Base-by-base conservation (phyloP, 2,797 vertebrate species). In the Pempheris klunzingeri region DNA sequence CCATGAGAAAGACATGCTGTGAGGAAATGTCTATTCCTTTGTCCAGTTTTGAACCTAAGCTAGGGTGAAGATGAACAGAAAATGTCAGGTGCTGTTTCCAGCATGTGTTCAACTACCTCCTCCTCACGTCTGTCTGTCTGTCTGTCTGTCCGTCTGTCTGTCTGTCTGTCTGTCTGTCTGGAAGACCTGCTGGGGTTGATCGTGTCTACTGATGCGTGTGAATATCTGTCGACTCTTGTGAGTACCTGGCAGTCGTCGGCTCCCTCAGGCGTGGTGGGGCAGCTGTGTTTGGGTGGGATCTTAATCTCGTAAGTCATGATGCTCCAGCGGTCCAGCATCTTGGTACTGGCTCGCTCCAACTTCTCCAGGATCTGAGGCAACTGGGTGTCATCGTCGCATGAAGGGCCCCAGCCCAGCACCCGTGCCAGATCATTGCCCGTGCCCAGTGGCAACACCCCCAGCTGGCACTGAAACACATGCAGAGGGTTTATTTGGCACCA, bases 321-420 rank as follows among this genome's bases (percentile, higher is more conserved):
- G 93, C 98, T 99, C 98, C 98, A 99, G 89, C 98, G 97, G 94
- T 99, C 98, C 85, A 99, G 83, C 98, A 99, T 99, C 94, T 99
- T 99, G 0, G 98, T 99, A 85, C 98, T 99, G 86, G 98, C 98
- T 73, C 98, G 90, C 93, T 99, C 98, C 75, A 99, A 89, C 90
- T 99, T 99, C 93, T 99, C 98, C 85, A 99, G 91, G 78, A 97
- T 98, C 93, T 99, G 98, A 50, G 98, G 98, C 80, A 99, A 96
- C 59, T 99, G 98, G 0, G 98, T 97, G 85, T 99, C 98, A 4
- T 99, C 98, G 7, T 99, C 98, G 63, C 97, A 99, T 0, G 98
- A 97, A 0, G 96, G 97, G 63, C 98, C 98, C 98, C 98, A 99
- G 18, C 98, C 98, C 53, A 99, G 96, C 36, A 99, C 98, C 28